Evolutionary conservation across 1,140 invertebrate genomes (phyloP).

Genomic region (Trichonephila clavata): DNA sequence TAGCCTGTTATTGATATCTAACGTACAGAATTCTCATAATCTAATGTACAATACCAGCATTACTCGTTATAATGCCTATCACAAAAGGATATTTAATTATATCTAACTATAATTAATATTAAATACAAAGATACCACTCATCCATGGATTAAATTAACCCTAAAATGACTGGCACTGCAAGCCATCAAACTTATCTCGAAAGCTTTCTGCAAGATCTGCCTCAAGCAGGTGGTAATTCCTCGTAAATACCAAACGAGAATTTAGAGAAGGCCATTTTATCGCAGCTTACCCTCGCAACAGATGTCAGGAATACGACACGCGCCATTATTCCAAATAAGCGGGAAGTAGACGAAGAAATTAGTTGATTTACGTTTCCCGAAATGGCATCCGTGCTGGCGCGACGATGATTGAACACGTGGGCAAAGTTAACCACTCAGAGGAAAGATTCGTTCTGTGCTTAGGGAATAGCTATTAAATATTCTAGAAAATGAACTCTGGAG

Average conservation of each 20-base stretch:
- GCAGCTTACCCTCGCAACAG: background rate
- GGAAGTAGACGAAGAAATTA: background rate
- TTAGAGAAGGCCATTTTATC: background rate
- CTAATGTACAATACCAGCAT: no score
- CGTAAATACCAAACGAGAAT: background rate
- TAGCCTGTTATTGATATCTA: no score
- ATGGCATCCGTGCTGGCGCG: background rate
- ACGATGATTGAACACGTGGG: background rate
- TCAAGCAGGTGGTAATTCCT: background rate
- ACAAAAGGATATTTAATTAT: no score
- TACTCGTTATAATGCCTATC: no score
- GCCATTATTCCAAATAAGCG: background rate
- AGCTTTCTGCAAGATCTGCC: background rate
- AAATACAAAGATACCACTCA: background rate
- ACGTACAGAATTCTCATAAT: no score
- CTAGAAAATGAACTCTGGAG: no score
- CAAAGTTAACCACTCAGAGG: background rate
- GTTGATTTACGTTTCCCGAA: background rate
- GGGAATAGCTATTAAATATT: background rate
- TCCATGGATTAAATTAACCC: background rate
- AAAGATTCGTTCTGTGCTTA: background rate
- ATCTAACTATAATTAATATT: background rate
- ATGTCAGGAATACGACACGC: conserved; percentile 2
- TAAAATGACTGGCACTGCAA: background rate
- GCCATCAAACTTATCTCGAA: background rate